Percentiles rank a stretch among this genome's conserved stretches.
Evolutionary conservation across 2,797 vertebrate genomes (phyloP).

Genomic region (Poecile montanus): DNA sequence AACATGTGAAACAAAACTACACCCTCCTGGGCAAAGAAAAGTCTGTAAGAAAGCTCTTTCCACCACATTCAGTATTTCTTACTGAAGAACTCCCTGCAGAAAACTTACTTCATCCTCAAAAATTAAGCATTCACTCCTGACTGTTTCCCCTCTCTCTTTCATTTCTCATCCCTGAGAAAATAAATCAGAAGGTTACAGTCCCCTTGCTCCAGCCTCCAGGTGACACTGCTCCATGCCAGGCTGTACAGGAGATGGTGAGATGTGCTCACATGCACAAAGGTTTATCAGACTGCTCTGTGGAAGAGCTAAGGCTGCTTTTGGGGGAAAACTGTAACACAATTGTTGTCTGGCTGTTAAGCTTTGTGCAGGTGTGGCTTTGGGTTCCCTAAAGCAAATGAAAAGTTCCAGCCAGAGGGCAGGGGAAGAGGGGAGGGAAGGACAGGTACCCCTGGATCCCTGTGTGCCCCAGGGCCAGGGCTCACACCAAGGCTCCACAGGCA

Average conservation of each 20-base stretch:
- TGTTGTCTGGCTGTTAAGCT: background rate
- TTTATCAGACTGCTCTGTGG: background rate
- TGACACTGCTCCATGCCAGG: background rate
- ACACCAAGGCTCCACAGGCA: background rate
- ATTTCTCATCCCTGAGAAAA: background rate
- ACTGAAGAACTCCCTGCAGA: background rate
- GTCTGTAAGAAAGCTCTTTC: background rate
- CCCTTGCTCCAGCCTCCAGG: background rate
- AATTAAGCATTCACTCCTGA: background rate
- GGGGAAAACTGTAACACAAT: background rate
- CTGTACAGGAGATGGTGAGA: background rate
- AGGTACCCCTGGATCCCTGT: accelerated
- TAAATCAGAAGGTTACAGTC: background rate
- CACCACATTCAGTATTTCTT: background rate
- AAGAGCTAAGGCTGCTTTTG: background rate
- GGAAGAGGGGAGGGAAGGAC: background rate
- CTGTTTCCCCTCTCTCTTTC: background rate
- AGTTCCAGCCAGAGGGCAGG: background rate
- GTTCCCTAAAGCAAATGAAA: background rate
- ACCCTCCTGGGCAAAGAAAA: background rate
- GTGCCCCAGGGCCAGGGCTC: background rate
- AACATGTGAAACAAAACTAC: background rate
- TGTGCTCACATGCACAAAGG: accelerated
- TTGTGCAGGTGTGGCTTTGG: accelerated
- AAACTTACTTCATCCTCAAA: background rate